Evolutionary conservation across 2,888 invertebrate species (phyloP).

Genomic region (Allacma fusca): DNA sequence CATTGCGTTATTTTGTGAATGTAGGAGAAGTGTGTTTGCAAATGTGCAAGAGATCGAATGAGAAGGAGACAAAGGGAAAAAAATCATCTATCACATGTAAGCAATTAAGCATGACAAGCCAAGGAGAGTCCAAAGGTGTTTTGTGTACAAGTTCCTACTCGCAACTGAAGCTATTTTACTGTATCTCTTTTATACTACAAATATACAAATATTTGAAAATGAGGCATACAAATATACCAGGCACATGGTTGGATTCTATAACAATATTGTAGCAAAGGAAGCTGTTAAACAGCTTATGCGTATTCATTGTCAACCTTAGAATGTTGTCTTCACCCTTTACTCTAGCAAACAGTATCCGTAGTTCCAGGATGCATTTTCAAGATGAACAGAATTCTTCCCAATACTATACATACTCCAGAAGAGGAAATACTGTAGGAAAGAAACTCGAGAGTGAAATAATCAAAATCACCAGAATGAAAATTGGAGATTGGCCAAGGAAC

Average conservation of each 20-base stretch:
- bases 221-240: too few species aligned
- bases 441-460: neutral
- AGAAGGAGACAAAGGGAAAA: neutral
- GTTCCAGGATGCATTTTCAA: neutral
- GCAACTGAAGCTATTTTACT: too few species aligned
- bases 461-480: constrained; percentile 4
- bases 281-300: too few species aligned
- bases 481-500: neutral
- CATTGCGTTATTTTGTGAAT: too few species aligned
- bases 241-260: too few species aligned
- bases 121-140: constrained; percentile 1
- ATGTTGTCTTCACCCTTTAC: too few species aligned
- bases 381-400: neutral
- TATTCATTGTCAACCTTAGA: neutral
- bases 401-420: neutral
- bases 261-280: too few species aligned
- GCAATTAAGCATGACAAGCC: constrained; percentile 31
- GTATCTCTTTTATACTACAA: too few species aligned
- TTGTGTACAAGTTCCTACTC: neutral
- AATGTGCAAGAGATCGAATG: neutral
- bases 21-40: neutral
- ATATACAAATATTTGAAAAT: neutral
- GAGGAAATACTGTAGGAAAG: neutral
- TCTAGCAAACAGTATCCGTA: too few species aligned
- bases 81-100: constrained; percentile 30